These are phyloP conservation scores for Eudasyphora cyanicolor DNA, from an alignment of 2,888 invertebrate species.

Conservation along the genomic window DNA sequence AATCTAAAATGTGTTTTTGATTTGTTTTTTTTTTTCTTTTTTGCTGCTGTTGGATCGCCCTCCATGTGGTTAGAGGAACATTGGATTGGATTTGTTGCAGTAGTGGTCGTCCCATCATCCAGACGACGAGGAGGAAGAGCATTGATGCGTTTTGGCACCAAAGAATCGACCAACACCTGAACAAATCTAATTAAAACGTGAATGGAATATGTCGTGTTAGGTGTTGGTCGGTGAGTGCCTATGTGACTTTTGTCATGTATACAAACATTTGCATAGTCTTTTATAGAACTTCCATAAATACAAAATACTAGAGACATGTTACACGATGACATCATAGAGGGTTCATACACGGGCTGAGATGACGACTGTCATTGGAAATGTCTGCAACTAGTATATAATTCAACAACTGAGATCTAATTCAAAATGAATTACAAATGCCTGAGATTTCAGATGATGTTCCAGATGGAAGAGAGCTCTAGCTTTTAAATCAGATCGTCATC, in stretches of 20 bases:
- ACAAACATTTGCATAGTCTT: neutral
- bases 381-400: no score
- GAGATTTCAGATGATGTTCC: no score
- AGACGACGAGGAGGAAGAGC: neutral
- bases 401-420: no score
- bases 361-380: no score
- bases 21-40: neutral
- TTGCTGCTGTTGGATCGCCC: neutral
- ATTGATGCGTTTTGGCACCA: constrained; percentile 8
- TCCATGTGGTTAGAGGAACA: no score
- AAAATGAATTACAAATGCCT: no score
- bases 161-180: neutral
- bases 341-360: neutral
- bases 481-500: no score
- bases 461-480: no score
- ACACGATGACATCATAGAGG: neutral
- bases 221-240: neutral
- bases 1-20: neutral
- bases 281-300: constrained; percentile 9
- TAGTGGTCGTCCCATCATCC: neutral
- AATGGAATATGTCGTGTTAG: constrained; percentile 20
- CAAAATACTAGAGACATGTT: neutral
- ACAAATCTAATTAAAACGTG: constrained; percentile 33
- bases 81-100: no score
- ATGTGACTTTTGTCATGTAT: neutral